Evolutionary conservation across 2,888 invertebrate species (phyloP).

Genomic region (Nasonia oneida): DNA sequence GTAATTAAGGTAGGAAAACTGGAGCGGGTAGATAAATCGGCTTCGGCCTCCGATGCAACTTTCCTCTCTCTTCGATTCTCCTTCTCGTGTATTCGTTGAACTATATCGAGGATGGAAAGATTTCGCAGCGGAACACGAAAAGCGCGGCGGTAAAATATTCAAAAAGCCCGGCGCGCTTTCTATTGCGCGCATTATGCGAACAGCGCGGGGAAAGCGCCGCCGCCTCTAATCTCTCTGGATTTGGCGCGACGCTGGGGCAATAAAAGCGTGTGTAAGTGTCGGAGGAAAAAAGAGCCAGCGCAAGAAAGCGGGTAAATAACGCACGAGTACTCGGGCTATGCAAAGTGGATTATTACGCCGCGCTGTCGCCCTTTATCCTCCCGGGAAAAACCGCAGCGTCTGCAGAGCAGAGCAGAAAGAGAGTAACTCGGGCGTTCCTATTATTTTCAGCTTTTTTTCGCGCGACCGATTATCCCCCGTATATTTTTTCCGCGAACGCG

Average conservation of each 20-base stretch:
- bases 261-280: constrained; percentile 29
- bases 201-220: neutral
- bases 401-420: neutral
- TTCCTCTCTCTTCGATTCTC: neutral
- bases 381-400: constrained; percentile 9
- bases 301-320: constrained; percentile 27
- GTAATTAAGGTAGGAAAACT: constrained; percentile 23
- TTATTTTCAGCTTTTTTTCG: constrained; percentile 46
- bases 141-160: neutral
- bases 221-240: neutral
- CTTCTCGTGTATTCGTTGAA: neutral
- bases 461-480: neutral
- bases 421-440: constrained; percentile 40
- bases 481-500: neutral
- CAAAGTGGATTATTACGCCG: constrained; percentile 49
- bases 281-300: constrained; percentile 4
- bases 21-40: neutral
- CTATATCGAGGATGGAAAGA: neutral
- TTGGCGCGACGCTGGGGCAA: constrained; percentile 6
- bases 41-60: neutral
- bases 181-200: neutral
- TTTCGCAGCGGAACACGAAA: neutral
- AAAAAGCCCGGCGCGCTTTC: neutral
- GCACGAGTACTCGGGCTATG: constrained; percentile 40
- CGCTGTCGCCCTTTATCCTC: constrained; percentile 28